phyloP scores from a whole-genome alignment of 2,797 vertebrate species.

The Hyperoplus lanceolatus region DNA sequence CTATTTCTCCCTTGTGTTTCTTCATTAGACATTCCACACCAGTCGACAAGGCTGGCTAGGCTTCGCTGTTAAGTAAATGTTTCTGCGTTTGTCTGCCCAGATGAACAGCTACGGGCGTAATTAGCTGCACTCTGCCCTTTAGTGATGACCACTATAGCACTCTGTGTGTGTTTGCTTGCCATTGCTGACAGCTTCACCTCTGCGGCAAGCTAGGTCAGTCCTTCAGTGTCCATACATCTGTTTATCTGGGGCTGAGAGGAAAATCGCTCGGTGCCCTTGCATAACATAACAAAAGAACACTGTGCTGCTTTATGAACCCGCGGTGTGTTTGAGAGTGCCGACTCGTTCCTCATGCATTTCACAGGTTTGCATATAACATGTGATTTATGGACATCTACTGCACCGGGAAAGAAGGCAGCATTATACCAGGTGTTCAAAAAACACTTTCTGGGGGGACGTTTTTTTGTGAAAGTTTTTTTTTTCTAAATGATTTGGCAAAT shows the following conservation, averaged over 20 bases:
- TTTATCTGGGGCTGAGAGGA: conserved; percentile 59
- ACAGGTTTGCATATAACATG: conserved; percentile 47
- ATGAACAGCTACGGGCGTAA: conserved; percentile 67
- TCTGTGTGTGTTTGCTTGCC: conserved; percentile 65
- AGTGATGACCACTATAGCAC: conserved; percentile 58
- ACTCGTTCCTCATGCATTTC: conserved; percentile 43
- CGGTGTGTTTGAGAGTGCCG: conserved; percentile 33
- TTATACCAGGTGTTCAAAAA: conserved; percentile 25
- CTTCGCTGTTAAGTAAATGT: conserved; percentile 53
- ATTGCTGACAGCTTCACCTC: conserved; percentile 74
- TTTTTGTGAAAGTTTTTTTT: conserved; percentile 24
- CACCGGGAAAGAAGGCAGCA: conserved; percentile 6
- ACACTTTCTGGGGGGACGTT: conserved; percentile 20
- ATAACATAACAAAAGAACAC: conserved; percentile 50
- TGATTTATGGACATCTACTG: conserved; percentile 52
- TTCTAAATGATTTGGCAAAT: conserved; percentile 38
- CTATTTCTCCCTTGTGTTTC: conserved; percentile 25
- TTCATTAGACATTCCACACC: conserved; percentile 51
- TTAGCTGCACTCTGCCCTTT: conserved; percentile 74
- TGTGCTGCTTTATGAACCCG: conserved; percentile 37
- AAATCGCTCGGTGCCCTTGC: conserved; percentile 33
- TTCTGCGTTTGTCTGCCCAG: conserved; percentile 64
- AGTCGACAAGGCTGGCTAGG: conserved; percentile 18
- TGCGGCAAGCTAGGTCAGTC: conserved; percentile 61
- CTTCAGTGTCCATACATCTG: conserved; percentile 68